Percentiles rank a stretch among this genome's conserved stretches.
These are phyloP conservation scores for Zelostemma sp. DNA, from an alignment of 1,140 invertebrate species.

Conservation along the genomic window DNA sequence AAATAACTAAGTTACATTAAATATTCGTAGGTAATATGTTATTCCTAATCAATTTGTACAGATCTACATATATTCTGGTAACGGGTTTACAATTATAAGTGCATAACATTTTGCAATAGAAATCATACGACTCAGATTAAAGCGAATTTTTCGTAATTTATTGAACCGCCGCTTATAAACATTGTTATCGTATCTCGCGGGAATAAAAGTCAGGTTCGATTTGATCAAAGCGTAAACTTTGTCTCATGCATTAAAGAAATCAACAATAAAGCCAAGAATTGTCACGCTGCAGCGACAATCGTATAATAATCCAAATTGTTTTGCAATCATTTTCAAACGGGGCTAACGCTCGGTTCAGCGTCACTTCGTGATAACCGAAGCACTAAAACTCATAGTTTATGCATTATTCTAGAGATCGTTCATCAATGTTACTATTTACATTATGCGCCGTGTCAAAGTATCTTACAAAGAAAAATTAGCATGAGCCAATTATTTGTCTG, in stretches of 20 bases:
- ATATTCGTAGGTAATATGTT: conserved; percentile 1
- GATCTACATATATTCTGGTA: conserved; percentile 17
- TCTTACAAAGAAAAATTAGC: conserved; percentile 4
- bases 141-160: conserved; percentile 22
- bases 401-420: neutral
- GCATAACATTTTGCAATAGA: conserved; percentile 19
- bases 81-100: conserved; percentile 7
- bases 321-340: conserved; percentile 12
- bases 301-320: conserved; percentile 1
- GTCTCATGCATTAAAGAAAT: conserved; percentile 11
- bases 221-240: neutral
- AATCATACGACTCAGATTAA: conserved; percentile 30
- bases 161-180: conserved; percentile 20
- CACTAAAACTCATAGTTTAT: neutral
- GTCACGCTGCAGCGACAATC: conserved; percentile 1
- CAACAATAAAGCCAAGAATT: conserved; percentile 11
- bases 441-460: neutral
- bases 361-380: neutral
- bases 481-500: too few species aligned
- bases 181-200: conserved; percentile 21
- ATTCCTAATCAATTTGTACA: conserved; percentile 26
- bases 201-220: conserved; percentile 4
- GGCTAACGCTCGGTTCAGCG: conserved; percentile 7
- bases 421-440: conserved; percentile 19
- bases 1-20: conserved; percentile 21